Conservation (phyloP, 2,888 invertebrate genomes). For the Tiphia femorata region DNA sequence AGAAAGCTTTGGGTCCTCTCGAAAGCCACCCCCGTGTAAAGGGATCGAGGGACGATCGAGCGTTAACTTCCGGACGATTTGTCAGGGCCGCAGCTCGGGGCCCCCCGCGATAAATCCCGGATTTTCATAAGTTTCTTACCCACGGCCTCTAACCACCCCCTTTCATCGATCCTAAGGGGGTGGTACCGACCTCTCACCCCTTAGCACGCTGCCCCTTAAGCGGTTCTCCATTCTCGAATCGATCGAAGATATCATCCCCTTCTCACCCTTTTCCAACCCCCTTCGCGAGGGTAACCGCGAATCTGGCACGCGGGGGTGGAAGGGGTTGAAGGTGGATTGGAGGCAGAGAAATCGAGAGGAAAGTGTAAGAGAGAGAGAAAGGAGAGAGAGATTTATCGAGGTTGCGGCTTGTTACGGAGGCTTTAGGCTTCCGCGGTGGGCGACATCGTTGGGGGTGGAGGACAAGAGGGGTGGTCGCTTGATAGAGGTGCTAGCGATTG, state of each 20-base stretch:
- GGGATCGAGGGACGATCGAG: slow-evolving; percentile 43
- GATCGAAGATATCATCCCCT: background rate
- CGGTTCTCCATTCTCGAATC: background rate
- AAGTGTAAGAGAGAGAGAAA: slow-evolving; percentile 6
- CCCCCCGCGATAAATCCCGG: slow-evolving; percentile 51
- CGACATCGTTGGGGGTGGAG: slow-evolving; percentile 14
- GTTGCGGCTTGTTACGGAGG: slow-evolving; percentile 53
- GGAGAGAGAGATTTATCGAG: slow-evolving; percentile 50
- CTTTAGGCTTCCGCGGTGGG: slow-evolving; percentile 44
- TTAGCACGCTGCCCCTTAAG: background rate
- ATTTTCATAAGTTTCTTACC: slow-evolving; percentile 55
- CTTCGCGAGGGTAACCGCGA: slow-evolving; percentile 25
- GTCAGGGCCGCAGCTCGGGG: slow-evolving; percentile 46
- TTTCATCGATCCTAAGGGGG: slow-evolving; percentile 4
- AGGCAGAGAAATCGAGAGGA: too few relatives aligned
- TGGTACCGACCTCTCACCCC: slow-evolving; percentile 2
- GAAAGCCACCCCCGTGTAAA: slow-evolving; percentile 18
- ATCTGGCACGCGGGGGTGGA: slow-evolving; percentile 19
- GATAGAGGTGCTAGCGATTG: slow-evolving; percentile 61
- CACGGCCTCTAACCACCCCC: slow-evolving; percentile 21
- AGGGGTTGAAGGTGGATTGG: slow-evolving; percentile 16
- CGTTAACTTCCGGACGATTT: slow-evolving; percentile 63
- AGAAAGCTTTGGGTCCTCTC: background rate
- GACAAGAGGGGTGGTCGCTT: slow-evolving; percentile 28
- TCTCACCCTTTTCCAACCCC: background rate